Conservation (phyloP, 23 tunicate species). For the Ascidia mentula region DNA sequence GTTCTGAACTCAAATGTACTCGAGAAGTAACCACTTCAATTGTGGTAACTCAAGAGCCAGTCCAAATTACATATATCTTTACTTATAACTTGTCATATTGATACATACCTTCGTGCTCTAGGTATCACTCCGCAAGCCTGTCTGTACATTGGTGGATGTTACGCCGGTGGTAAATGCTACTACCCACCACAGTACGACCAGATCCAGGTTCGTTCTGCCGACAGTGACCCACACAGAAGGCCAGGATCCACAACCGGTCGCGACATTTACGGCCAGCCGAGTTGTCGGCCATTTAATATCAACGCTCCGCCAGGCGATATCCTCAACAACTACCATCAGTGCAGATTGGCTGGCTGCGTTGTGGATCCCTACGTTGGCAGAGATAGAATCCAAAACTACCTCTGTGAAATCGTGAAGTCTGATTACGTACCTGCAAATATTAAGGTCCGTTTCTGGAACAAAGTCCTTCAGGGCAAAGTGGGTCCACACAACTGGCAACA, state of each 20-base stretch:
- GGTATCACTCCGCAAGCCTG: background rate
- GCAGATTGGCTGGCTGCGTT: slow-evolving; percentile 13
- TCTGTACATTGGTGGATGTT: background rate
- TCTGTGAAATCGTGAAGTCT: background rate
- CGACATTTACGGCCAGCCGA: slow-evolving; percentile 13
- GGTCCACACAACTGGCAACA: slow-evolving; percentile 1
- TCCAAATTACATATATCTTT: background rate
- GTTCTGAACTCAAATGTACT: background rate
- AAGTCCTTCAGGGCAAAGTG: background rate
- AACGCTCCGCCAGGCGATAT: slow-evolving; percentile 5
- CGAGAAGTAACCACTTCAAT: background rate
- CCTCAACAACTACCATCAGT: slow-evolving; percentile 23
- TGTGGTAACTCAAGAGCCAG: background rate
- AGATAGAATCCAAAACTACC: background rate
- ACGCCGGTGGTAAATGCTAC: background rate
- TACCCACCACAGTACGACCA: slow-evolving; percentile 2
- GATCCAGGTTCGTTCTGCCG: background rate
- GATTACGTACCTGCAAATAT: background rate
- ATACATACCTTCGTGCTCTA: background rate
- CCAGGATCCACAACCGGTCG: background rate
- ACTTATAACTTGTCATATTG: background rate
- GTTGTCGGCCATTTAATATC: slow-evolving; percentile 24
- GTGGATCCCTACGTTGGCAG: background rate
- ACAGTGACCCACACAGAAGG: background rate
- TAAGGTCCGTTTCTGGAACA: background rate